Percentiles rank a stretch among this genome's conserved stretches.
Evolutionary conservation across 2,113 vertebrate species (phyloP).

Genomic region (Struthidea cinerea): DNA sequence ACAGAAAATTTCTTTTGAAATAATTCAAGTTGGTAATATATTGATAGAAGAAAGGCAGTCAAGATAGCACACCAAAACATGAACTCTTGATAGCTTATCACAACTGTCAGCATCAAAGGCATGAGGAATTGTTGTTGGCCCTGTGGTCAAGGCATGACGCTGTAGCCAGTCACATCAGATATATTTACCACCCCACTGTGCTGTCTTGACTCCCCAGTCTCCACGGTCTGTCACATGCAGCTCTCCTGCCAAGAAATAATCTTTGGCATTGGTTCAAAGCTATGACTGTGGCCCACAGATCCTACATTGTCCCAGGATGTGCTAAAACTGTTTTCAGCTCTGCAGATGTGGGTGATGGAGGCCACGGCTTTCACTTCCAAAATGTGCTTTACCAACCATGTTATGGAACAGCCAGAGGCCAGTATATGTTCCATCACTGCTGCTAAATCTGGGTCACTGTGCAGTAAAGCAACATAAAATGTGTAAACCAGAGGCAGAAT

Average conservation of each 20-base stretch:
- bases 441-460: slow-evolving; percentile 3
- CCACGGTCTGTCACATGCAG: not conserved
- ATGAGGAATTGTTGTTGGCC: not conserved
- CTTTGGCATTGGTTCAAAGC: not conserved
- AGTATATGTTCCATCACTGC: not conserved
- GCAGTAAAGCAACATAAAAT: slow-evolving; percentile 9
- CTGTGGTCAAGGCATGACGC: fast-evolving
- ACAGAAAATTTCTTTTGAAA: not conserved
- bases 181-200: not conserved
- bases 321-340: not conserved
- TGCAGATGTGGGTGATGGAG: not conserved
- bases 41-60: not conserved
- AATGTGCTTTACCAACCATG: not conserved
- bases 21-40: not conserved
- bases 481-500: not conserved
- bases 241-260: not conserved
- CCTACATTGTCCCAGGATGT: not conserved
- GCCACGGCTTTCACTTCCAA: not conserved
- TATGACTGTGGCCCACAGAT: not conserved
- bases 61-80: not conserved
- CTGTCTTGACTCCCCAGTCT: not conserved
- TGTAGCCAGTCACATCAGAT: not conserved
- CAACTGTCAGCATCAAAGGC: not conserved
- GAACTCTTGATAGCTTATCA: not conserved
- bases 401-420: not conserved